These are phyloP conservation scores for Caranx melampygus DNA, from an alignment of 2,113 vertebrate species.

Conservation along the genomic window DNA sequence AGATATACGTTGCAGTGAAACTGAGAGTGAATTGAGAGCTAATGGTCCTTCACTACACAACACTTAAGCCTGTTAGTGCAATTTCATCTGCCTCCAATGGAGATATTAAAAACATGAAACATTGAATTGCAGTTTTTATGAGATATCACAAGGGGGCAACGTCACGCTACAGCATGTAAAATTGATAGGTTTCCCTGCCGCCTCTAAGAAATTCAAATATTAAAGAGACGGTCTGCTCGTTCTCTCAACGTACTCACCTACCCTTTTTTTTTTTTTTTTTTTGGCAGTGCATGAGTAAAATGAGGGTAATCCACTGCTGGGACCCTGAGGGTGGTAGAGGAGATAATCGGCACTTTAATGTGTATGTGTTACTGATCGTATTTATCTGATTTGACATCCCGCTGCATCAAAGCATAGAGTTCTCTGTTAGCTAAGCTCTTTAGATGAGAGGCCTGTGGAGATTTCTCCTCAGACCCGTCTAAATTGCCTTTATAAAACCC, in stretches of 20 bases:
- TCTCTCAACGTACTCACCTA: conserved; percentile 2
- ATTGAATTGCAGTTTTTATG: conserved; percentile 68
- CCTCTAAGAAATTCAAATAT: conserved; percentile 27
- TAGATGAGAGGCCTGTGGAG: conserved; percentile 48
- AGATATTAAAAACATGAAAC: conserved; percentile 28
- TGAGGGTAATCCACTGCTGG: conserved; percentile 14
- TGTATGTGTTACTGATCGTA: conserved; percentile 49
- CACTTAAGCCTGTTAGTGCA: background rate
- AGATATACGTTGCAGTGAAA: background rate
- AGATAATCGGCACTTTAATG: conserved; percentile 46
- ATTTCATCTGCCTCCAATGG: conserved; percentile 21
- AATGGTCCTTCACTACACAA: conserved; percentile 5
- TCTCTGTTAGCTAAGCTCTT: conserved; percentile 48
- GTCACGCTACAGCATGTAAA: conserved; percentile 57
- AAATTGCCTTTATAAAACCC: conserved; percentile 50
- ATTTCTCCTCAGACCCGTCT: conserved; percentile 54
- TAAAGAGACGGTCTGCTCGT: conserved; percentile 7
- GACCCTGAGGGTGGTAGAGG: conserved; percentile 5
- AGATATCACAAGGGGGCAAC: conserved; percentile 78
- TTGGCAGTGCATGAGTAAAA: conserved; percentile 12
- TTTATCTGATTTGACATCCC: conserved; percentile 64
- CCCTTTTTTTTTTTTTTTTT: background rate
- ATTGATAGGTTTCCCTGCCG: conserved; percentile 14
- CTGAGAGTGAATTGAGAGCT: background rate
- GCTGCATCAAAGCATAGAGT: conserved; percentile 50